Evolutionary conservation across 2,797 vertebrate genomes (phyloP), one percentile per base, ranked within the genome.

Genomic region (Hybognathus amarus): DNA sequence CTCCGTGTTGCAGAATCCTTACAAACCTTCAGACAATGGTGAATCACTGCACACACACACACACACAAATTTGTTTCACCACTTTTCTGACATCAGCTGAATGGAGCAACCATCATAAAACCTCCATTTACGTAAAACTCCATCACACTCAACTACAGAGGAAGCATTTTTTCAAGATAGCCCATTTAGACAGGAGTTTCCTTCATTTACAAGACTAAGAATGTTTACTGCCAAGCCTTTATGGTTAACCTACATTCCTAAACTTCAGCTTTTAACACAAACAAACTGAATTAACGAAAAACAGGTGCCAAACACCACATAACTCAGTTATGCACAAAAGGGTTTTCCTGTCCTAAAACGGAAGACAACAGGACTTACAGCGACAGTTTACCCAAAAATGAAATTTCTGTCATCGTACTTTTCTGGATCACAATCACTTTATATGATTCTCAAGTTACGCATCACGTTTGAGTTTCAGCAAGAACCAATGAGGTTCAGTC

Each of bases 141-240:
- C 30, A 27, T 36, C 33, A 36, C 1, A 36, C 38, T 40, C 36
- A 63, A 38, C 54, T 73, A 63, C 6, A 45, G 30, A 33, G 30
- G 30, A 33, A 33, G 3, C 30, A 3, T 33, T 33, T 64, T 74
- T 81, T 68, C 68, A 81, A 63, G 24, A 56, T 15, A 10, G 33
- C 80, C 9, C 59, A 66, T 74, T 69, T 59, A 63, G 15, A 61
- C 33, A 30, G 61, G 47, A 24, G 36, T 78, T 83, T 61, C 54
- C 22, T 61, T 63, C 4, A 70, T 69, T 83, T 83, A 83, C 75
- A 20, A 78, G 82, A 78, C 30, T 50, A 83, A 78, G 30, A 83
- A 70, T 78, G 74, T 83, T 83, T 70, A 78, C 2, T 69, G 66
- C 40, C 36, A 45, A 77, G 45, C 22, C 18, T 59, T 83, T 47